These are phyloP conservation scores for Toxotes chatareus DNA, from an alignment of 2,113 vertebrate genomes.

Conservation along the genomic window DNA sequence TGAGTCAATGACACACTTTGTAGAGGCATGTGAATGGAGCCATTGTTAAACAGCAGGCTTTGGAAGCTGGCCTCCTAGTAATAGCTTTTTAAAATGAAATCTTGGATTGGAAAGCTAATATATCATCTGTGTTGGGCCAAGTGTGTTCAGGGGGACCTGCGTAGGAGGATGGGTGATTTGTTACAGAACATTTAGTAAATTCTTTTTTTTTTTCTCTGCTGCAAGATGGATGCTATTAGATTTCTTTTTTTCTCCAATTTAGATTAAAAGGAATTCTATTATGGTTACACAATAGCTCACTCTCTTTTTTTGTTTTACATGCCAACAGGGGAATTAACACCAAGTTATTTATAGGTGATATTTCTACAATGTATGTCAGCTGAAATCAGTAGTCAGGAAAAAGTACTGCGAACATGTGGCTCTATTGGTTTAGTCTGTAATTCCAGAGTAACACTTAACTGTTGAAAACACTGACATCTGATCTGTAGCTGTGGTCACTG, in stretches of 20 bases:
- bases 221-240: constrained; percentile 35
- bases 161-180: constrained; percentile 49
- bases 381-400: background rate
- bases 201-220: constrained; percentile 6
- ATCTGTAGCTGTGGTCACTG: background rate
- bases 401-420: background rate
- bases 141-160: constrained; percentile 42
- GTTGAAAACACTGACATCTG: background rate
- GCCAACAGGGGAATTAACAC: constrained; percentile 18
- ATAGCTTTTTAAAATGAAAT: constrained; percentile 73
- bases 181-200: constrained; percentile 45
- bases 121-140: constrained; percentile 51
- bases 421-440: background rate
- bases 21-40: constrained; percentile 73
- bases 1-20: constrained; percentile 71
- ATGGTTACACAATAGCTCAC: constrained; percentile 9
- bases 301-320: background rate
- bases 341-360: constrained; percentile 3
- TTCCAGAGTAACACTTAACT: background rate
- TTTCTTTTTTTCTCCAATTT: constrained; percentile 14
- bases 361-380: background rate
- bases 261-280: constrained; percentile 37
- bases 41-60: constrained; percentile 69
- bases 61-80: constrained; percentile 59
- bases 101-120: constrained; percentile 68